Evolutionary conservation across 2,888 invertebrate genomes (phyloP).

Genomic region (Nomada fucata): DNA sequence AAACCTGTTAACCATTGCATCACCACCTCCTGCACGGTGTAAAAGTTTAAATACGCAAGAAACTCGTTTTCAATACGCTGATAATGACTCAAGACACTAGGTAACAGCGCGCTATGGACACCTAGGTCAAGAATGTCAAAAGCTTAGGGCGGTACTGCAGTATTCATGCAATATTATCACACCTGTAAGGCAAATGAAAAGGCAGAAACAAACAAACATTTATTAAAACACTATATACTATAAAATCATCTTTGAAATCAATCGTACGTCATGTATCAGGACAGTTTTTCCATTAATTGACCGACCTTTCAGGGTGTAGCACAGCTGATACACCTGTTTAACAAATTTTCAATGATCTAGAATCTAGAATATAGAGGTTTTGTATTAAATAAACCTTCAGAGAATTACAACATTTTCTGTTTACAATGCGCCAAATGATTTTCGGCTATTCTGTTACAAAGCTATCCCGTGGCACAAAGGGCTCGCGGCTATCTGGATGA

Average conservation of each 20-base stretch:
- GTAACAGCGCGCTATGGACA: background rate
- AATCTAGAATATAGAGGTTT: no score
- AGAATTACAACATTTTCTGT: background rate
- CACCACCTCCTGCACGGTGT: conserved; percentile 5
- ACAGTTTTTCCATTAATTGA: no score
- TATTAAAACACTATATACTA: no score
- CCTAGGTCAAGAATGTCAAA: background rate
- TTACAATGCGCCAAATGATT: conserved; percentile 17
- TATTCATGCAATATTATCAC: background rate
- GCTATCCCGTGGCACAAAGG: conserved; percentile 47
- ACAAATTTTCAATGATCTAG: no score
- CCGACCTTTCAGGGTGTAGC: no score
- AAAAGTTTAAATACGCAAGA: conserved; percentile 8
- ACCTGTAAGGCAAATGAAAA: no score
- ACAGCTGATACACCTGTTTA: no score
- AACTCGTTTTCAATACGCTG: conserved; percentile 23
- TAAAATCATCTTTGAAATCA: no score
- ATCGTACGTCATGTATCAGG: no score
- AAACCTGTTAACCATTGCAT: conserved; percentile 30
- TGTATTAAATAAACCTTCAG: no score
- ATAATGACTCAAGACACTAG: conserved; percentile 10
- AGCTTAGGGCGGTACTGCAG: background rate
- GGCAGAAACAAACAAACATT: no score
- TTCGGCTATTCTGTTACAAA: conserved; percentile 33
- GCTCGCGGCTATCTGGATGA: conserved; percentile 32